These are phyloP conservation scores for Ciconia maguari DNA, from an alignment of 2,113 vertebrate genomes.

Conservation along the genomic window DNA sequence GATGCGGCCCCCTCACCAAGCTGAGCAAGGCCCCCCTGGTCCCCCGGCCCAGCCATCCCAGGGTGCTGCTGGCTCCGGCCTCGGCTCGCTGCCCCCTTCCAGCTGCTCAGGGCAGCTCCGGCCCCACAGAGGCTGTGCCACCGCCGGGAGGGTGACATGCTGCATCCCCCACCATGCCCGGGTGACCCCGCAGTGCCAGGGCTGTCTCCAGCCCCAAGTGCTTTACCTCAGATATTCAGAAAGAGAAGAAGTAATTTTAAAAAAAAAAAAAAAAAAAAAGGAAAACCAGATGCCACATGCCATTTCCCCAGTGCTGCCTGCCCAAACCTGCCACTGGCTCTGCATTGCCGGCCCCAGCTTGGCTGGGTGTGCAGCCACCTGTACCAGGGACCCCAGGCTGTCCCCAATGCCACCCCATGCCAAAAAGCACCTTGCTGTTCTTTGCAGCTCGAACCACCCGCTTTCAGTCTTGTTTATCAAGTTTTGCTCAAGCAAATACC, in stretches of 20 bases:
- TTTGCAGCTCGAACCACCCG: background rate
- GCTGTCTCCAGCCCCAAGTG: background rate
- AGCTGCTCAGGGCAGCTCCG: background rate
- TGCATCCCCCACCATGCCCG: background rate
- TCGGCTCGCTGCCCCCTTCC: background rate
- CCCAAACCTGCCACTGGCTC: background rate
- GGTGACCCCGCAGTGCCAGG: background rate
- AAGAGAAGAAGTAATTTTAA: background rate
- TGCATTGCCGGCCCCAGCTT: accelerated
- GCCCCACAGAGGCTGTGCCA: background rate
- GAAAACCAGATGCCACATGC: background rate
- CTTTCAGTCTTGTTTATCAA: background rate
- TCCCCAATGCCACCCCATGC: background rate
- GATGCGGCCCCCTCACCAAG: accelerated
- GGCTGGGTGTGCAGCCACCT: accelerated
- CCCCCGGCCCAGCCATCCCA: background rate
- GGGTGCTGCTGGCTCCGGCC: accelerated
- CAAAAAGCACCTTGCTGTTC: background rate
- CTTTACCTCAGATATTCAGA: background rate
- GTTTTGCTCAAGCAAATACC: background rate
- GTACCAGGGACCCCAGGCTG: background rate
- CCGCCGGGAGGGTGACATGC: accelerated
- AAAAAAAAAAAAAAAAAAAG: background rate
- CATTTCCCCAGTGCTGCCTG: accelerated
- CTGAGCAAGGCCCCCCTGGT: accelerated